Evolutionary conservation across 2,888 invertebrate species (phyloP).

Genomic region (Marasmarcha lunaedactyla): DNA sequence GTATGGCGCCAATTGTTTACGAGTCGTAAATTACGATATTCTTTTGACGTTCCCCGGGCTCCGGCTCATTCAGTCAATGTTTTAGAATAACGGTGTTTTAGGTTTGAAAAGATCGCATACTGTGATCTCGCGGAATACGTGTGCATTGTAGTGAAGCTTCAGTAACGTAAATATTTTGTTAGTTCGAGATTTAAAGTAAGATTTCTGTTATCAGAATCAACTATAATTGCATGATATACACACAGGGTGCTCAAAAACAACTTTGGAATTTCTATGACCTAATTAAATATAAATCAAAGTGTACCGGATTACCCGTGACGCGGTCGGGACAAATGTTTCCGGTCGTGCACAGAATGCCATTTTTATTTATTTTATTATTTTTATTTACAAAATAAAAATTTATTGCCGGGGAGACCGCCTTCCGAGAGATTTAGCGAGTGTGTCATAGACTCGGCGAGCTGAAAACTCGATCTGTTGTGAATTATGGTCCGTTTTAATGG

Average conservation of each 20-base stretch:
- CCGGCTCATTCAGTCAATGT: neutral
- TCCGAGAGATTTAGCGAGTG: constrained; percentile 64
- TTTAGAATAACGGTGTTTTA: constrained; percentile 11
- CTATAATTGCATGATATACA: too few relatives aligned
- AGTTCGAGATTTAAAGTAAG: too few relatives aligned
- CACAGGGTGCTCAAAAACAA: neutral
- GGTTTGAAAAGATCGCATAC: too few relatives aligned
- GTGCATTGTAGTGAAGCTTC: too few relatives aligned
- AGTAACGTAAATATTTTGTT: too few relatives aligned
- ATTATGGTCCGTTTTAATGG: constrained; percentile 58
- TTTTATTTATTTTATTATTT: constrained; percentile 63
- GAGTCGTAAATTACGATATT: constrained; percentile 35
- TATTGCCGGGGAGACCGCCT: constrained; percentile 59
- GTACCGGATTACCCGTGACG: constrained; percentile 57
- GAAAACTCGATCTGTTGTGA: constrained; percentile 54
- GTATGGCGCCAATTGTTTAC: constrained; percentile 54
- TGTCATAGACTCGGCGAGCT: constrained; percentile 60
- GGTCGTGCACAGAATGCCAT: constrained; percentile 38
- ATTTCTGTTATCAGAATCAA: too few relatives aligned
- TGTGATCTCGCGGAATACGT: too few relatives aligned
- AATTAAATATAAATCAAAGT: constrained; percentile 66
- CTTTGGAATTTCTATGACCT: constrained; percentile 39
- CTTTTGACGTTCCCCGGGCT: neutral
- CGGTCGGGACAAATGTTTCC: constrained; percentile 63
- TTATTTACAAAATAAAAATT: constrained; percentile 65